These are phyloP conservation scores for Lagothrix lagotricha DNA, from an alignment of 2,797 vertebrate genomes.

Conservation along the genomic window DNA sequence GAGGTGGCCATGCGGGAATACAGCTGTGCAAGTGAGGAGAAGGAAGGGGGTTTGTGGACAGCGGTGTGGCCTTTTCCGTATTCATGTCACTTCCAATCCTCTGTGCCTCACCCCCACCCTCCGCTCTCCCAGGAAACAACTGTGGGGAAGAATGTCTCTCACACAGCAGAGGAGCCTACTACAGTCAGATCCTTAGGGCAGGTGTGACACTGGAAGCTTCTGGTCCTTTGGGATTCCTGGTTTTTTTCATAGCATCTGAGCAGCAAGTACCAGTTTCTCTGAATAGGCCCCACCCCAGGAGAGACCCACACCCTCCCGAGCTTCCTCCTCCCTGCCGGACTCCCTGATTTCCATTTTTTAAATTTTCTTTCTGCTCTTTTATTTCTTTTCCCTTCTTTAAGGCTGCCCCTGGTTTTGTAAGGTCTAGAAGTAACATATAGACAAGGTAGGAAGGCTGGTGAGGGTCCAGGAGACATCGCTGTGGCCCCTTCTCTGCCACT, in stretches of 20 bases:
- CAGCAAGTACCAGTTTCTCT: fast-evolving
- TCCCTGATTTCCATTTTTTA: no score
- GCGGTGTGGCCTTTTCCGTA: fast-evolving
- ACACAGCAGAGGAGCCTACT: no score
- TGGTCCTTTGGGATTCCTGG: fast-evolving
- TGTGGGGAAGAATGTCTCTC: no score
- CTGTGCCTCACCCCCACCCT: fast-evolving
- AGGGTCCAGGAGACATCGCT: fast-evolving
- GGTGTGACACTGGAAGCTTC: fast-evolving
- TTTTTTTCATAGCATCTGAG: background rate
- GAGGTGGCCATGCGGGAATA: fast-evolving
- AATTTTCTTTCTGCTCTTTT: background rate
- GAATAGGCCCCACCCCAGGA: fast-evolving
- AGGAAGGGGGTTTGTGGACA: fast-evolving
- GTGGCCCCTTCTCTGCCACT: no score
- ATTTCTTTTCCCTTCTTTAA: background rate
- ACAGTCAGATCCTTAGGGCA: fast-evolving
- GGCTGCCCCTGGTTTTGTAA: background rate
- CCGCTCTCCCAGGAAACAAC: fast-evolving
- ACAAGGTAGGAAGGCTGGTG: fast-evolving
- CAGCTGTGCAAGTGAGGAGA: fast-evolving
- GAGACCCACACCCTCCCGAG: fast-evolving
- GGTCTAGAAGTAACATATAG: fast-evolving
- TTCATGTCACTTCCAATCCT: fast-evolving
- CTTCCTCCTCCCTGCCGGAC: fast-evolving